Base-by-base conservation (phyloP, 2,888 invertebrate genomes). In the Pristionchus maxplancki region DNA sequence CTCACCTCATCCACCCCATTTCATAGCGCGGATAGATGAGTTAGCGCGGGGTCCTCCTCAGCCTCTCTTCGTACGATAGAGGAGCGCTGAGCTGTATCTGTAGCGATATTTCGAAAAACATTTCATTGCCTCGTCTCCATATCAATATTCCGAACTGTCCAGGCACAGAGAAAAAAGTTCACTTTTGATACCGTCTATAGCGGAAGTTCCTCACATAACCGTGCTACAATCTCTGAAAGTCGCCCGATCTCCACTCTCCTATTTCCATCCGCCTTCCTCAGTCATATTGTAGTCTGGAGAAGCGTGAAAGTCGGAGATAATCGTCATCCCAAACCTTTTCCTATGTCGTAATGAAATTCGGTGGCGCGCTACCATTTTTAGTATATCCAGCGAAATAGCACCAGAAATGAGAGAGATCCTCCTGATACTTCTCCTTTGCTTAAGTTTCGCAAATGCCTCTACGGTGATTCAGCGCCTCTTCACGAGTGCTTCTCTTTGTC, bases 321-420 rank as follows among this genome's bases (percentile, higher is more conserved):
- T 31, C 71, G 71, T 71, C 71, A 71, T 37, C n/a, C 62, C 31
- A 20, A 40, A 31, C n/a, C n/a, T 17, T 64, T 31, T 64, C 31
- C 13, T 58, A 44, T 58, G 58, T 58, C 64, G 64, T 64, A 64
- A 64, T 64, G 64, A 64, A 64, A 64, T 64, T 64, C 64, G 15
- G 3, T n/a, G 58, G 24, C 20, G 50, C 50, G 0, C 50, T 50
- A 50, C 50, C 50, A 50, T 13, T 50, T 50, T 64, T 31, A 5
- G 13, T 24, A 24, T 58, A 31, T 31, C 11, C 4, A 31, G 11
- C 64, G 64, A 20, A 20, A 71, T 20, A 34, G 20, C 71, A 37
- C 15, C 20, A 17, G 13, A 34, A 71, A 71, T 37, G 8, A 20
- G 34, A 37, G n/a, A 9, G 24, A 4, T 37, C 37, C 3, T 20